Evolutionary conservation across 2,888 invertebrate species (phyloP).

Genomic region (Silvanus unidentatus): DNA sequence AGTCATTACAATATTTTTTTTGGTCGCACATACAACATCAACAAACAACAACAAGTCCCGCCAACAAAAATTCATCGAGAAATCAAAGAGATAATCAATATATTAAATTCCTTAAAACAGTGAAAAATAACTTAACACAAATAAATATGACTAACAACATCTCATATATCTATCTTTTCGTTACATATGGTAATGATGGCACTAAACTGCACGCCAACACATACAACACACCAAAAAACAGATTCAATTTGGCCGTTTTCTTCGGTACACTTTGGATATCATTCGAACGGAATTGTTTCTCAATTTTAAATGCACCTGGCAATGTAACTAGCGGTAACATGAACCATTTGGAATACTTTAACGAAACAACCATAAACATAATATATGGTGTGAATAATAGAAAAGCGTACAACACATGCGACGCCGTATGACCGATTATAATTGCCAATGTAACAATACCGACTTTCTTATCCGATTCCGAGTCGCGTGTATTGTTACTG

Average conservation of each 20-base stretch:
- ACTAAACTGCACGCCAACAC: conserved; percentile 75
- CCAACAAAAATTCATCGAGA: no score
- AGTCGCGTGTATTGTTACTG: conserved; percentile 90
- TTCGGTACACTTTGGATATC: conserved; percentile 78
- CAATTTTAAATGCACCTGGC: conserved; percentile 83
- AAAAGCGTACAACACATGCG: conserved; percentile 85
- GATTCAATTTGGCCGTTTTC: conserved; percentile 84
- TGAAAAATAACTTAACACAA: conserved; percentile 22
- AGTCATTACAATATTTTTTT: no score
- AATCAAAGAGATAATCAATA: background rate
- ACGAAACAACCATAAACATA: conserved; percentile 76
- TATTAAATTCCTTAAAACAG: conserved; percentile 18
- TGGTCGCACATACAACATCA: no score
- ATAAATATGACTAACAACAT: conserved; percentile 21
- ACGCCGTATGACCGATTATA: conserved; percentile 82
- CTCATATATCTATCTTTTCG: conserved; percentile 38
- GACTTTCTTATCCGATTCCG: conserved; percentile 79
- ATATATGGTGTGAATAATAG: conserved; percentile 88
- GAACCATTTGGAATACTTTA: conserved; percentile 84
- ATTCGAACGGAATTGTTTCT: conserved; percentile 77
- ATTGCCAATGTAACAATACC: conserved; percentile 95
- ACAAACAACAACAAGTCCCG: no score
- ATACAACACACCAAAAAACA: conserved; percentile 86
- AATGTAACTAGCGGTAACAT: conserved; percentile 81
- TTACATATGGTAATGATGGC: conserved; percentile 56